A percentile compares a stretch with the other conserved stretches of the same genome.
Evolutionary conservation across 2,113 vertebrate species (phyloP).

Genomic region (Mirounga angustirostris): DNA sequence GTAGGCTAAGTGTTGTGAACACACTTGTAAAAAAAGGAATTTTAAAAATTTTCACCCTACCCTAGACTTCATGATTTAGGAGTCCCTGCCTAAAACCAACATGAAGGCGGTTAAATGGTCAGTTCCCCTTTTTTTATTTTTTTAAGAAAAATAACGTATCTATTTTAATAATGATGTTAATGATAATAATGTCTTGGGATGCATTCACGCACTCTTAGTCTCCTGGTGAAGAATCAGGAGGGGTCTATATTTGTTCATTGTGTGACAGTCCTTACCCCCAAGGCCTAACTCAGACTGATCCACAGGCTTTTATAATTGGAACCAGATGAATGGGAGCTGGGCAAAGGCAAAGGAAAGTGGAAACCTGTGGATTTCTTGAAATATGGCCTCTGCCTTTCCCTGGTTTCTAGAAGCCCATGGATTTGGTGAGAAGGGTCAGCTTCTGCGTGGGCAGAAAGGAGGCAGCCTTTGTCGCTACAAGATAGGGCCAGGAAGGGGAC

Average conservation of each 20-base stretch:
- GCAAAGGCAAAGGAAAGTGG: neutral
- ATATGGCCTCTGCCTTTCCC: neutral
- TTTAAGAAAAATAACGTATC: neutral
- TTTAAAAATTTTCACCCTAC: neutral
- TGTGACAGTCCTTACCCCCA: neutral
- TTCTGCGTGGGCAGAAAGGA: neutral
- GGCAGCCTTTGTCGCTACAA: neutral
- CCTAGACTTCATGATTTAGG: neutral
- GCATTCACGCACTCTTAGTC: too few species aligned
- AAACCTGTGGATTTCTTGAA: neutral
- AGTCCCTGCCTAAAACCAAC: neutral
- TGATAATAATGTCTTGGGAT: neutral
- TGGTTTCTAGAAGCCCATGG: neutral
- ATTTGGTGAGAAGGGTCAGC: neutral
- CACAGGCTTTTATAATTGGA: neutral
- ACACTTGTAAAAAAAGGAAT: neutral
- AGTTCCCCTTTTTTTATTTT: neutral
- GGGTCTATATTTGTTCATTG: neutral
- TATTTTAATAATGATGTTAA: neutral
- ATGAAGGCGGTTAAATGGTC: neutral
- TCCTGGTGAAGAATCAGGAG: neutral
- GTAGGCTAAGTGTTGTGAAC: neutral
- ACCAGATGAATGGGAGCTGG: neutral
- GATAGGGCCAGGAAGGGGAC: neutral
- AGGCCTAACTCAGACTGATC: neutral